Percentiles rank a stretch among this genome's conserved stretches.
Evolutionary conservation across 1,140 invertebrate species (phyloP).

Genomic region (Orchesella cincta): DNA sequence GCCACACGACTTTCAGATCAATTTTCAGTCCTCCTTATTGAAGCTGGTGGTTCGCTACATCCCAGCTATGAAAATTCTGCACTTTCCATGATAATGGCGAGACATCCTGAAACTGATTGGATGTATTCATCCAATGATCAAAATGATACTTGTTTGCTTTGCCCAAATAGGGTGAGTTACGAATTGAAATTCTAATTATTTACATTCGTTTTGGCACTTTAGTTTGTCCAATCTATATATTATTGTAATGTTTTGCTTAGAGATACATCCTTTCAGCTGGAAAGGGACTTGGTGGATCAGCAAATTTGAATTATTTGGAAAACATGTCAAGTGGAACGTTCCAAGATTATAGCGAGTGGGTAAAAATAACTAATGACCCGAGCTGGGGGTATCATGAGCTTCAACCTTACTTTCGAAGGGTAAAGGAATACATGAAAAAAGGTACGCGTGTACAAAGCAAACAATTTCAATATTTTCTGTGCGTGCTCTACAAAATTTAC

Average conservation of each 20-base stretch:
- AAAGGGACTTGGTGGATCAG: slow-evolving; percentile 4
- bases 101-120: slow-evolving; percentile 2
- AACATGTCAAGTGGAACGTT: neutral
- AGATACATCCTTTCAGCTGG: slow-evolving; percentile 3
- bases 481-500: no score
- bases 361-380: neutral
- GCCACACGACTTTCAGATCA: neutral
- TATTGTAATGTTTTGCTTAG: no score
- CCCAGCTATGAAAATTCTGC: neutral
- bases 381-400: neutral
- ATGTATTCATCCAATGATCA: neutral
- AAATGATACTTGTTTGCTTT: slow-evolving; percentile 1
- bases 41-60: neutral
- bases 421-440: neutral
- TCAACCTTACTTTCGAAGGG: neutral
- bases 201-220: neutral
- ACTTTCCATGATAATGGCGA: neutral
- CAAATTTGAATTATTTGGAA: neutral
- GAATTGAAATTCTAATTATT: neutral
- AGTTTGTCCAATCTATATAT: neutral
- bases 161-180: neutral
- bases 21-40: neutral
- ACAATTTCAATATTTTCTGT: no score
- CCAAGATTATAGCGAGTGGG: slow-evolving; percentile 5
- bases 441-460: no score